Conservation (phyloP, 1,140 invertebrate species). For the Pachypeltis micranthus region DNA sequence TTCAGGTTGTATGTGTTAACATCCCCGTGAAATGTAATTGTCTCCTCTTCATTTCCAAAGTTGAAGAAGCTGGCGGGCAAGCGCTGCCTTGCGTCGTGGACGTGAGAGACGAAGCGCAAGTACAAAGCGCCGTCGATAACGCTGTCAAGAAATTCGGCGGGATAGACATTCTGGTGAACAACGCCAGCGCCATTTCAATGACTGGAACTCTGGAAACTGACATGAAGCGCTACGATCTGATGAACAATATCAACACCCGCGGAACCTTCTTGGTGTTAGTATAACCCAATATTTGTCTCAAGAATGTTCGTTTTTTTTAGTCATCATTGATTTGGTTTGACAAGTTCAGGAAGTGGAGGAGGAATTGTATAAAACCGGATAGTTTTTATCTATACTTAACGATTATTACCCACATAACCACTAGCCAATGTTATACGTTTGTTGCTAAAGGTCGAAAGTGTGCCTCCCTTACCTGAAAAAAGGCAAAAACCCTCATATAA, state of each 20-base stretch:
- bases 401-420: too few relatives aligned
- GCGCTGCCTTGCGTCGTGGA: slow-evolving; percentile 88
- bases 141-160: slow-evolving; percentile 88
- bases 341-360: too few relatives aligned
- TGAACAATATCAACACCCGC: slow-evolving; percentile 83
- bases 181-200: slow-evolving; percentile 91
- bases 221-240: slow-evolving; percentile 93
- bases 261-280: slow-evolving; percentile 85
- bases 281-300: too few relatives aligned
- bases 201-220: slow-evolving; percentile 74
- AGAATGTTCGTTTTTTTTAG: too few relatives aligned
- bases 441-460: slow-evolving; percentile 85
- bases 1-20: too few relatives aligned
- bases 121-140: slow-evolving; percentile 71
- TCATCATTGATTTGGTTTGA: too few relatives aligned
- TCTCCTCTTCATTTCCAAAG: slow-evolving; percentile 38
- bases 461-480: slow-evolving; percentile 84
- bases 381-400: too few relatives aligned
- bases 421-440: too few relatives aligned
- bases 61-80: slow-evolving; percentile 82
- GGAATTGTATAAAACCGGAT: too few relatives aligned
- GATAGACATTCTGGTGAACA: slow-evolving; percentile 91
- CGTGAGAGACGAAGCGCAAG: slow-evolving; percentile 74
- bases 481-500: slow-evolving; percentile 84
- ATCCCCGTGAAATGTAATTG: too few relatives aligned